phyloP scores from a whole-genome alignment of 1,140 invertebrate genomes.

The Oryctes rhinoceros region DNA sequence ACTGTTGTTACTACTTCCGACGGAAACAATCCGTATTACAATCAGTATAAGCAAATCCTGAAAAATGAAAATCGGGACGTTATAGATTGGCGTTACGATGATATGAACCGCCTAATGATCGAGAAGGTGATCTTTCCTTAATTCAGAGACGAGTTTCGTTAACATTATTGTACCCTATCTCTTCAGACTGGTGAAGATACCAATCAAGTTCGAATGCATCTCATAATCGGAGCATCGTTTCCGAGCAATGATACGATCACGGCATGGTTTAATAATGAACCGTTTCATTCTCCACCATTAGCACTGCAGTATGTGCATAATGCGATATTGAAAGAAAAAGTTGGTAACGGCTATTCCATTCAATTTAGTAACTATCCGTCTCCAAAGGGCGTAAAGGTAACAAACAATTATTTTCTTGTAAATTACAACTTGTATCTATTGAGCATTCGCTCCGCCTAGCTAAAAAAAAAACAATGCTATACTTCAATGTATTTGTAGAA shows the following conservation, averaged over 20 bases:
- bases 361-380: conserved; percentile 74
- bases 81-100: background rate
- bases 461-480: too few species aligned
- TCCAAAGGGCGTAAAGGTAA: conserved; percentile 60
- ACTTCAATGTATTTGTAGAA: conserved; percentile 62
- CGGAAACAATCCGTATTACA: conserved; percentile 1
- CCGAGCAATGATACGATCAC: conserved; percentile 58
- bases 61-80: background rate
- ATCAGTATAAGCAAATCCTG: conserved; percentile 1
- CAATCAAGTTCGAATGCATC: conserved; percentile 54
- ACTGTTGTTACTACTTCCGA: conserved; percentile 54
- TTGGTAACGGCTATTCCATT: conserved; percentile 62
- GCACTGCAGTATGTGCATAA: conserved; percentile 52
- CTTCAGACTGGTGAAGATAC: background rate
- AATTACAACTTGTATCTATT: too few species aligned
- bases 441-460: too few species aligned
- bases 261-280: conserved; percentile 72
- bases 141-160: background rate
- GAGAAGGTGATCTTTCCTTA: background rate
- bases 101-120: background rate
- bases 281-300: conserved; percentile 70
- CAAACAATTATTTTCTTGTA: conserved; percentile 53
- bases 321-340: conserved; percentile 58
- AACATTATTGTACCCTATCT: background rate
- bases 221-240: conserved; percentile 60